Conservation (phyloP, 2,113 vertebrate species). For the Protomyctophum bolini region DNA sequence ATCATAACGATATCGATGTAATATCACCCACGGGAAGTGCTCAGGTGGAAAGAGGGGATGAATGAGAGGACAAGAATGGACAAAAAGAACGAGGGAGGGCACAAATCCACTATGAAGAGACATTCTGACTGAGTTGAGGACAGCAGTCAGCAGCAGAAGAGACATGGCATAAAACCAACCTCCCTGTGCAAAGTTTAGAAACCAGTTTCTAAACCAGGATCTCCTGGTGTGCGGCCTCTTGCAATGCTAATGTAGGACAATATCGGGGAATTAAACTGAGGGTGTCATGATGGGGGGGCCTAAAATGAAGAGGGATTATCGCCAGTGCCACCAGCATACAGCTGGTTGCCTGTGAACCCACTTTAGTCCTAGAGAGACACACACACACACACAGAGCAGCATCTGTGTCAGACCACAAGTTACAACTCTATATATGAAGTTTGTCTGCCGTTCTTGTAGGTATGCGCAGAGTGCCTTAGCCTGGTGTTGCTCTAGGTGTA, state of each 20-base stretch:
- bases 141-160: background rate
- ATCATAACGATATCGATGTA: too few relatives aligned
- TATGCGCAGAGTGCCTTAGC: too few relatives aligned
- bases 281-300: slow-evolving; percentile 24
- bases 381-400: too few relatives aligned
- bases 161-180: slow-evolving; percentile 55
- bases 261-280: slow-evolving; percentile 71
- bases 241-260: slow-evolving; percentile 77
- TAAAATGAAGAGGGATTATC: slow-evolving; percentile 56
- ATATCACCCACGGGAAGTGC: slow-evolving; percentile 31
- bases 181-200: slow-evolving; percentile 54
- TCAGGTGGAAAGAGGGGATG: slow-evolving; percentile 8
- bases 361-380: too few relatives aligned
- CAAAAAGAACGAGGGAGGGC: background rate
- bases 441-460: too few relatives aligned
- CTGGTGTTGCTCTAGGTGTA: too few relatives aligned
- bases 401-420: too few relatives aligned
- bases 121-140: slow-evolving; percentile 38
- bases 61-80: background rate
- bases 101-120: slow-evolving; percentile 23
- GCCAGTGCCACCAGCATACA: slow-evolving; percentile 55
- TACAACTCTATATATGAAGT: too few relatives aligned
- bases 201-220: slow-evolving; percentile 62
- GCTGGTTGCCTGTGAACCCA: slow-evolving; percentile 61
- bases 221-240: slow-evolving; percentile 54